Evolutionary conservation across 2,888 invertebrate species (phyloP), one percentile per base, ranked within the genome.

Genomic region (Heliconius cydno): DNA sequence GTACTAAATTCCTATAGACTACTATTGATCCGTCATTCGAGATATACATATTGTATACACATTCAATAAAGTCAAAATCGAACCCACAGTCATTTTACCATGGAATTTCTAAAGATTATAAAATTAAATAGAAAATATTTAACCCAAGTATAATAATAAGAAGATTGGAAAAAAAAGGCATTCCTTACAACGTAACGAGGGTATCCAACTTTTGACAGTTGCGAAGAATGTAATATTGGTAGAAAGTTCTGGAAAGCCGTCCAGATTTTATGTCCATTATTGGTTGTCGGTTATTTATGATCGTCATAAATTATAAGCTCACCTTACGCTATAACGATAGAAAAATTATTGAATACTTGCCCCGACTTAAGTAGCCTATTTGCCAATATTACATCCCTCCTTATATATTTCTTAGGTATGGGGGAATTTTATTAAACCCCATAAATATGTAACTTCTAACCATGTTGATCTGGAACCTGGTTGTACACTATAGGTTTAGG

Each of bases 261-360:
- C 79, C 76, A 82, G 84, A 84, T 84, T 85, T 84, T 82, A 83
- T 83, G 84, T 83, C 83, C 83, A 85, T 86, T 86, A 86, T 86
- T 85, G 84, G 86, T 84, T 84, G 81, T 83, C 80, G 80, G 83
- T 86, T 86, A 86, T 86, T 86, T 85, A 86, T 80, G 84, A 82
- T 80, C 76, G 83, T 81, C 81, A 85, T 86, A 85, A 86, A 85
- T 86, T 85, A 84, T 82, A 76, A 73, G 78, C 81, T 84, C 84
- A 86, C 84, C 84, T 85, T 82, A 74, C 30, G 46, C 77, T 79
- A 78, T 81, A 82, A 83, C 79, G 79, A 79, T 81, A 80, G 81
- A 82, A 80, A 80, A 81, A 74, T 73, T 80, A 78, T 78, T 80
- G 78, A 71, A 79, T 72, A 72, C 81, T 81, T 77, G 79, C 30